phyloP scores from a whole-genome alignment of 2,797 vertebrate genomes.

The Molossus alvarezi region DNA sequence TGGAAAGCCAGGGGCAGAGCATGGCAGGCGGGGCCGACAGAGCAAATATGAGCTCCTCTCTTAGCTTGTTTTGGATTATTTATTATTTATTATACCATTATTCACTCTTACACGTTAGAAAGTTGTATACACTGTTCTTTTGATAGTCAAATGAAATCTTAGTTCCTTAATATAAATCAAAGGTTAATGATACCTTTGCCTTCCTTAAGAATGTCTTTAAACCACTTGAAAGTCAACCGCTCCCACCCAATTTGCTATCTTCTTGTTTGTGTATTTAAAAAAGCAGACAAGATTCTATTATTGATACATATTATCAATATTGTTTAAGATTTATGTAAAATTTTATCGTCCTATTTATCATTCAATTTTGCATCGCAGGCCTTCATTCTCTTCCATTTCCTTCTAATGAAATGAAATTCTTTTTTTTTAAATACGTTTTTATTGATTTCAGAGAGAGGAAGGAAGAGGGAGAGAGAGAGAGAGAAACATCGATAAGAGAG shows the following conservation, averaged over 20 bases:
- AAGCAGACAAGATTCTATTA: background rate
- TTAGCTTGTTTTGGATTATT: background rate
- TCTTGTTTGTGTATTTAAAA: background rate
- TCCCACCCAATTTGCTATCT: background rate
- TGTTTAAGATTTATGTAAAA: constrained; percentile 35
- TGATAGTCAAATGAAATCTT: background rate
- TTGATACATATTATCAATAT: constrained; percentile 15
- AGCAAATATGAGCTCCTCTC: background rate
- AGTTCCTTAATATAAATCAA: background rate
- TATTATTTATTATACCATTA: background rate
- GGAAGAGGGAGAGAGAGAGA: too few species aligned
- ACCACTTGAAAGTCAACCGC: constrained; percentile 25
- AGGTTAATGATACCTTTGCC: background rate
- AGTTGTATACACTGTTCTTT: background rate
- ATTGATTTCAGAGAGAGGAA: too few species aligned
- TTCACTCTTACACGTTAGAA: background rate
- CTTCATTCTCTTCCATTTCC: constrained; percentile 34
- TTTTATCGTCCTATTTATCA: constrained; percentile 45
- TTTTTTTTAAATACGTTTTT: background rate
- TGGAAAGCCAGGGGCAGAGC: background rate
- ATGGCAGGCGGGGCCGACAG: background rate
- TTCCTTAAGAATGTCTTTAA: background rate
- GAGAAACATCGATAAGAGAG: too few species aligned
- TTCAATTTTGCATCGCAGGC: constrained; percentile 33
- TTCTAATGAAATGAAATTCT: constrained; percentile 4